Evolutionary conservation across 2,888 invertebrate genomes (phyloP).

Genomic region (Pristionchus entomophagus): DNA sequence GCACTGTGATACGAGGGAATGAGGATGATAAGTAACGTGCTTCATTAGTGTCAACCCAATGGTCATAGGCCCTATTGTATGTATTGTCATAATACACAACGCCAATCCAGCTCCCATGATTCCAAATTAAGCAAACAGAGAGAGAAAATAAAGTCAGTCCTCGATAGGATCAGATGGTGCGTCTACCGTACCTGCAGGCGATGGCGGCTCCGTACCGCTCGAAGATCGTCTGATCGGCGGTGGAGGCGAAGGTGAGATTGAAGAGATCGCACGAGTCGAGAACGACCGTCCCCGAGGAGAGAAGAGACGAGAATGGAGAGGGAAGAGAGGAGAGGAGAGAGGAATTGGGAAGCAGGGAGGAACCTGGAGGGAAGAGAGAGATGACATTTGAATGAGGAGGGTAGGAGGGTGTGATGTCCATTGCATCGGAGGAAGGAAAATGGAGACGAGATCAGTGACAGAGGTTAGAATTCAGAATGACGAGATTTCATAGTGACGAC

Average conservation of each 20-base stretch:
- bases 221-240: slow-evolving; percentile 58
- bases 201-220: slow-evolving; percentile 55
- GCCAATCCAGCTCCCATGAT: too few species aligned
- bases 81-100: too few species aligned
- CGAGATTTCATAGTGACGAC: neutral
- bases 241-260: slow-evolving; percentile 63
- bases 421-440: neutral
- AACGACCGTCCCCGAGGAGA: slow-evolving; percentile 48
- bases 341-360: slow-evolving; percentile 44
- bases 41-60: too few species aligned
- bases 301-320: slow-evolving; percentile 20
- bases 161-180: neutral
- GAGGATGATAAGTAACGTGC: neutral
- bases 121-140: neutral
- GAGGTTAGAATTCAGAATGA: neutral
- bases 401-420: neutral
- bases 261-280: slow-evolving; percentile 64
- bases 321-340: slow-evolving; percentile 31
- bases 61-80: too few species aligned
- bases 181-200: slow-evolving; percentile 54
- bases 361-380: slow-evolving; percentile 11
- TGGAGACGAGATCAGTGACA: neutral
- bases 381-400: neutral
- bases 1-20: neutral
- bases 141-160: slow-evolving; percentile 1